Conservation (phyloP, 2,888 invertebrate genomes). For the Sepioteuthis lessoniana region DNA sequence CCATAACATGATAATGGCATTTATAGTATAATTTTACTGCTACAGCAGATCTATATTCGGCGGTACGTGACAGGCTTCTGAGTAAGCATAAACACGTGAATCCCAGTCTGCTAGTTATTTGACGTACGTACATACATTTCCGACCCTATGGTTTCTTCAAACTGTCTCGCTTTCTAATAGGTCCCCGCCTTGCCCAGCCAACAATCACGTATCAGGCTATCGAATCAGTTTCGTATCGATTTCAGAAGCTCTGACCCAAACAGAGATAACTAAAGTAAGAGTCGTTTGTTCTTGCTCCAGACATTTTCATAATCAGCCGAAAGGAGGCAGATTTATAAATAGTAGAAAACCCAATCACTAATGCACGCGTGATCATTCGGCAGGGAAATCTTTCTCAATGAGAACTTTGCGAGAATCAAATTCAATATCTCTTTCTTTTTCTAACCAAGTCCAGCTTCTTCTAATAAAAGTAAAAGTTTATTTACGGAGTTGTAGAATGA, state of each 20-base stretch:
- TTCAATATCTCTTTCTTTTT: not conserved
- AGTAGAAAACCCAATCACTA: not conserved
- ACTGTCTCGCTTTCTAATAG: not conserved
- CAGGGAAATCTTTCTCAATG: not conserved
- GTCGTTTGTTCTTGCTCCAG: not conserved
- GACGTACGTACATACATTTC: not conserved
- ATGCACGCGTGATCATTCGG: not conserved
- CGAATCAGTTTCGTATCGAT: conserved; percentile 4
- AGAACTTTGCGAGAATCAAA: not conserved
- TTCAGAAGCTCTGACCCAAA: conserved; percentile 9
- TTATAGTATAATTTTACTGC: conserved; percentile 6
- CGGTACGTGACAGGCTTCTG: not conserved
- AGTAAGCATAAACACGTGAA: not conserved
- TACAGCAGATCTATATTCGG: not conserved
- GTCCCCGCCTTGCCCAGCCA: not conserved
- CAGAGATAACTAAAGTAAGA: not conserved
- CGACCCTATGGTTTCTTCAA: conserved; percentile 33
- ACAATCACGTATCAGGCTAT: not conserved
- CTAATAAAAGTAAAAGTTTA: not conserved
- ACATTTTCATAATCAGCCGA: not conserved
- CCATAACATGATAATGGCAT: conserved; percentile 8
- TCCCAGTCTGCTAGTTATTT: not conserved
- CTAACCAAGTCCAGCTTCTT: not conserved
- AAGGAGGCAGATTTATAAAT: conserved; percentile 33
- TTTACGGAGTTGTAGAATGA: too few relatives aligned